Conservation (phyloP, 2,888 invertebrate species). For the Drosophila aldrichi region DNA sequence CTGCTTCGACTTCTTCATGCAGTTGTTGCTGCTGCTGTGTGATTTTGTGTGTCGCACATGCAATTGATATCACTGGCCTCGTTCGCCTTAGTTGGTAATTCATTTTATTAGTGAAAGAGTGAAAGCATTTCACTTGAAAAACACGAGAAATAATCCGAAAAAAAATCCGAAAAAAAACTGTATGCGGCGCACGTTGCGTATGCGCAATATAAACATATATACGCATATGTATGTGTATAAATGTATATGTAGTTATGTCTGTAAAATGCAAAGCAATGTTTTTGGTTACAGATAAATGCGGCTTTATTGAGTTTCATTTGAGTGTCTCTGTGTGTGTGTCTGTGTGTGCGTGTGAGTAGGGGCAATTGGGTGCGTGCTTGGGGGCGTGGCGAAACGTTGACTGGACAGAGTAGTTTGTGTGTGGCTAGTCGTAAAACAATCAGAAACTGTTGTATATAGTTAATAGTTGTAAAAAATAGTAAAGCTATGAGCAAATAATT, state of each 20-base stretch:
- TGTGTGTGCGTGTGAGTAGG: slow-evolving; percentile 18
- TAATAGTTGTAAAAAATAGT: slow-evolving; percentile 53
- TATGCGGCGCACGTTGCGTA: slow-evolving; percentile 66
- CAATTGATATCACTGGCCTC: slow-evolving; percentile 79
- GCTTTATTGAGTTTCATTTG: slow-evolving; percentile 71
- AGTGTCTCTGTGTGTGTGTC: slow-evolving; percentile 20
- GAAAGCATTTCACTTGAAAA: slow-evolving; percentile 71
- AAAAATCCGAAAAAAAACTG: neutral
- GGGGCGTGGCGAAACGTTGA: slow-evolving; percentile 17
- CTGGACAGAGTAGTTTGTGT: slow-evolving; percentile 33
- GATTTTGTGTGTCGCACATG: slow-evolving; percentile 81
- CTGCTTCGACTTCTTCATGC: neutral
- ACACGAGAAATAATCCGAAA: neutral
- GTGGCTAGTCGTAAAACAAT: slow-evolving; percentile 19
- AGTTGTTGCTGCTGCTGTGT: slow-evolving; percentile 42
- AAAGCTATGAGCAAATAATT: slow-evolving; percentile 66
- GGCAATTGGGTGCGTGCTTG: slow-evolving; percentile 25
- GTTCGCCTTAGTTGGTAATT: slow-evolving; percentile 71
- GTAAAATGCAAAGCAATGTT: slow-evolving; percentile 57
- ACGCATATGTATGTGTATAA: neutral
- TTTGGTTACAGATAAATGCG: slow-evolving; percentile 77
- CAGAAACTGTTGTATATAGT: slow-evolving; percentile 43
- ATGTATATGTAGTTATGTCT: slow-evolving; percentile 2
- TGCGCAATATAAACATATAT: slow-evolving; percentile 52
- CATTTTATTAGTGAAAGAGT: slow-evolving; percentile 76